Base-by-base conservation (phyloP, 2,888 invertebrate species). In the Diploptera punctata region DNA sequence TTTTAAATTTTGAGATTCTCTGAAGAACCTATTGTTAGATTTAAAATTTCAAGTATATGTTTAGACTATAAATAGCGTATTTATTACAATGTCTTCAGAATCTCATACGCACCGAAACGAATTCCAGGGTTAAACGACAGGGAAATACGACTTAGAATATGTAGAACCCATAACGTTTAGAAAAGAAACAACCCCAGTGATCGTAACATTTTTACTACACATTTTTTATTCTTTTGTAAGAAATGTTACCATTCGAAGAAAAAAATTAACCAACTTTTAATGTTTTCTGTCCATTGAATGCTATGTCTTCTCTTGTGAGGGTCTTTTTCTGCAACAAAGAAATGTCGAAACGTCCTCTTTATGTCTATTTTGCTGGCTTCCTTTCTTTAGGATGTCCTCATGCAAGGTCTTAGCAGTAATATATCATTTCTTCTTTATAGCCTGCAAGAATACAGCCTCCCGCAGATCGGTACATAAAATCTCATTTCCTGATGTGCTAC, bases 151-250 rank as follows among this genome's bases (percentile, higher is more conserved):
- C 24, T 24, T 24, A 13, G 24, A 3, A 13, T 13, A 24, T 4
- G 52, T 16, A 16, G 47, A 47, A 9, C 18, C 47, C 52, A 52
- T 13, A 52, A 24, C 7, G 13, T 10, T 10, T 13, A 19, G 13
- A 52, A 10, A 52, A 52, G 21, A 16, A 62, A 62, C 62, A 33
- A 21, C 21, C 43, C 21, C 21, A n/a, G 38, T 21, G 24, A 43
- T 21, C 43, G 43, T 62, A 43, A 62, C 62, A 62, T 19, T 62
- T 62, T 62, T 62, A 62, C 19, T 62, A 24, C 62, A 62, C 24
- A 21, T 21, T 62, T 57, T 52, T 52, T n/a, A n/a, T n/a, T n/a
- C 52, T 52, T 21, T 3, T 24, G 24, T 3, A 21, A 24, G 52
- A n/a, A 52, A 52, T 52, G 52, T 52, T 52, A 24, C 52, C 24